Evolutionary conservation across 2,797 vertebrate species (phyloP).

Genomic region (Enteromius paludinosus): DNA sequence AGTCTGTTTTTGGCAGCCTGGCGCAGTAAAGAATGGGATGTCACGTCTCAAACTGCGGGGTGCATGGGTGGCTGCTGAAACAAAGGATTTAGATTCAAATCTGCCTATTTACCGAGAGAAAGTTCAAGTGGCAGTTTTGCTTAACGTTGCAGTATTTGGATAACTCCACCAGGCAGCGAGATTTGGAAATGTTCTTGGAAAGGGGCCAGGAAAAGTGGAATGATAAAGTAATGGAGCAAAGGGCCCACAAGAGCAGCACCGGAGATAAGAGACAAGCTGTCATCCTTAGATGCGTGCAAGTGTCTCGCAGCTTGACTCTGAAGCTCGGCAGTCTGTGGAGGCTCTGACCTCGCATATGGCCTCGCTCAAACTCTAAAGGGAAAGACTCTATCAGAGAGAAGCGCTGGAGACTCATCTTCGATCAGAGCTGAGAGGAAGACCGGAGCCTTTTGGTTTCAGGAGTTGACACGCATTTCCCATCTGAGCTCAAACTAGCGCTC

Average conservation of each 20-base stretch:
- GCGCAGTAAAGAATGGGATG: slow-evolving; percentile 19
- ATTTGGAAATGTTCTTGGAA: slow-evolving; percentile 42
- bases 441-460: slow-evolving; percentile 2
- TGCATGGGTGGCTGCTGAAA: slow-evolving; percentile 12
- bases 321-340: slow-evolving; percentile 48
- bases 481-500: slow-evolving; percentile 12
- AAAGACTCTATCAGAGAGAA: slow-evolving; percentile 64
- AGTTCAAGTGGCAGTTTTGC: slow-evolving; percentile 39
- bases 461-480: slow-evolving; percentile 13
- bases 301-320: slow-evolving; percentile 53
- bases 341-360: slow-evolving; percentile 56
- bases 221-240: slow-evolving; percentile 44
- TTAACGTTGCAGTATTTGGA: slow-evolving; percentile 26
- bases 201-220: slow-evolving; percentile 28
- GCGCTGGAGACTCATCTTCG: slow-evolving; percentile 23
- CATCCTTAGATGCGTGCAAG: slow-evolving; percentile 52
- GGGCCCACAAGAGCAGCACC: slow-evolving; percentile 51
- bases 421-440: slow-evolving; percentile 35
- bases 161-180: not conserved
- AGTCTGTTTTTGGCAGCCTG: not conserved
- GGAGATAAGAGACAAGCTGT: slow-evolving; percentile 68
- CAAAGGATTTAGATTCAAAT: slow-evolving; percentile 29
- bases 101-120: slow-evolving; percentile 10
- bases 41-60: slow-evolving; percentile 20
- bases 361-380: slow-evolving; percentile 46